Base-by-base conservation (phyloP, 2,888 invertebrate species). In the Mythimna impura region DNA sequence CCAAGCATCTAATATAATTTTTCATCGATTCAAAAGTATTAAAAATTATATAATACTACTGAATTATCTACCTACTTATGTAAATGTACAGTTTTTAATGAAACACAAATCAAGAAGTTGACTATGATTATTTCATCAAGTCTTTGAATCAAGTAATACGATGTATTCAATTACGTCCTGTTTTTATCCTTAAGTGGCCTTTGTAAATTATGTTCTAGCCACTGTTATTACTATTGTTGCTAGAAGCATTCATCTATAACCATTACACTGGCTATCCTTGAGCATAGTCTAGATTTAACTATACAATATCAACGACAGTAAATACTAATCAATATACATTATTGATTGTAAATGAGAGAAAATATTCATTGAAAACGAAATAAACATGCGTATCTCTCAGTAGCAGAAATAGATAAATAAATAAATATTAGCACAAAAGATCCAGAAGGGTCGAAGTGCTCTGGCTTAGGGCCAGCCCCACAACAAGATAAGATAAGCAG, bases 121-220 rank as follows among this genome's bases (percentile, higher is more conserved):
- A 62, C 52, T 73, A 55, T 57, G 60, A 70, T 65, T 70, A 70
- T 61, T 17, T 70, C 17, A 70, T 71, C 57, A 66, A 70, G 30
- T 69, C 55, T 69, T 69, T 73, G 64, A 64, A 40, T 66, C 47
- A 22, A 67, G 8, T 17, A 62, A 30, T 22, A 60, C 36, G 8
- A 67, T 70, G 73, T 22, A 64, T 55, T 25, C 55, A 66, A 77
- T 66, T 64, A 72, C 22, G 47, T 71, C 50, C 22, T 30, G n/a
- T 54, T 74, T 63, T 52, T 57, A 62, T 54, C 43, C 12, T 55
- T 61, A 73, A 65, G 54, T 79, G 65, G 58, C 20, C 43, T 30
- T 71, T 71, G 58, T 52, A 34, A 63, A 62, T 30, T 62, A 60
- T 55, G 20, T 57, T 43, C 6, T 17, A 50, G 20, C 22, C 8